Conservation (phyloP, 2,888 invertebrate genomes). For the Macrosiphum euphorbiae region DNA sequence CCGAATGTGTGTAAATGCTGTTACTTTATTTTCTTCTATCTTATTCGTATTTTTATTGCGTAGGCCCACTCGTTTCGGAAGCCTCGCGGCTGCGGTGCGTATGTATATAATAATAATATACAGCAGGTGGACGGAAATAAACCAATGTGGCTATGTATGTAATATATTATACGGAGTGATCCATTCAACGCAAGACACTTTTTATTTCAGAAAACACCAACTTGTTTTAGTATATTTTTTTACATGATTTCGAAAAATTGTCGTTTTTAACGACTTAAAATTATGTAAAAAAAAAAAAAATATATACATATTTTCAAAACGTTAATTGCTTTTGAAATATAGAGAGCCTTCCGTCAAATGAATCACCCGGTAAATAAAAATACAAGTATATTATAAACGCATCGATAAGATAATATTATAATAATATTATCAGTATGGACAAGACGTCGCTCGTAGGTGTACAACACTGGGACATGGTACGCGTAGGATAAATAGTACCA, state of each 20-base stretch:
- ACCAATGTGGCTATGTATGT: background rate
- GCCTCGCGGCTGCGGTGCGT: background rate
- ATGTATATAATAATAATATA: background rate
- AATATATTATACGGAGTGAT: too few relatives aligned
- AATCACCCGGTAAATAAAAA: too few relatives aligned
- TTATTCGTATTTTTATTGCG: background rate
- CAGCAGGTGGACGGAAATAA: background rate
- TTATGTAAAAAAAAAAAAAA: too few relatives aligned
- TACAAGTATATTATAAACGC: background rate
- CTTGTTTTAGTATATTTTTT: too few relatives aligned
- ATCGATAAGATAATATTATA: background rate
- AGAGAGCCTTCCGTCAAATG: too few relatives aligned
- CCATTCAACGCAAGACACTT: too few relatives aligned
- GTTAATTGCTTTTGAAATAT: too few relatives aligned
- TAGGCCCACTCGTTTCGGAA: background rate
- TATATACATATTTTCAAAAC: too few relatives aligned
- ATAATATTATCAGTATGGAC: background rate
- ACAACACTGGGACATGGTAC: background rate
- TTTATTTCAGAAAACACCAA: too few relatives aligned
- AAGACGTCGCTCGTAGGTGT: constrained; percentile 9
- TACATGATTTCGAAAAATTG: too few relatives aligned
- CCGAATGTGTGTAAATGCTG: background rate
- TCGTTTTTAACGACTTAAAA: too few relatives aligned
- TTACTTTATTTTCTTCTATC: background rate
- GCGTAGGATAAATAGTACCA: background rate